Evolutionary conservation across 2,797 vertebrate genomes (phyloP), one percentile per base, ranked within the genome.

Genomic region (Typhlichthys subterraneus): DNA sequence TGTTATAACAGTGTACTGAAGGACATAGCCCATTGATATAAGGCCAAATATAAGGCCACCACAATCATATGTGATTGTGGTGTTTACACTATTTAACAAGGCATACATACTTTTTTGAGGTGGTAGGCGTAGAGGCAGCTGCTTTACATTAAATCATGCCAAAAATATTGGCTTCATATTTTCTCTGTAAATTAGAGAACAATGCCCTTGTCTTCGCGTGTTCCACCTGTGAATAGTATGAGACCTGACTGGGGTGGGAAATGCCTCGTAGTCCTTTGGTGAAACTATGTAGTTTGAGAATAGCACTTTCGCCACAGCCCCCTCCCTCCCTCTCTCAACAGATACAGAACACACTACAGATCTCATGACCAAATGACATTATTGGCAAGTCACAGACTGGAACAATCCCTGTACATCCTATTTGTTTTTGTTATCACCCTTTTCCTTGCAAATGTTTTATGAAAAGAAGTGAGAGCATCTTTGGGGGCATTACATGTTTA

Each of bases 221-320:
- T 64, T 51, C 54, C 57, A 42, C 48, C 19, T 57, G 60, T 63
- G 51, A 45, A 10, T 15, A 70, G 54, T 17, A 66, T 56, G 59
- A 8, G 53, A 48, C 12, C 5, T 14, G 47, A 12, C n/a, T 12
- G 61, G 62, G 80, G 75, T 67, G 77, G 82, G 70, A 65, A 60
- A 72, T 75, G 70, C 86, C 74, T 81, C 67, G 51, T 59, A 73
- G 63, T 85, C 68, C 80, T 80, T 81, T 80, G 72, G 89, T 89
- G 89, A 90, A 91, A 72, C 80, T 76, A 75, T 87, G 85, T 81
- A 75, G 83, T 88, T 89, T 81, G 63, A 87, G 82, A 87, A 81
- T 83, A 86, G 84, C 86, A 89, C 87, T 87, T 92, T 92, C 89
- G 74, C 74, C 83, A 83, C 68, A 48, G 82, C 82, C 64, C 74